Base-by-base conservation (phyloP, 1,140 invertebrate species). In the Wasmannia auropunctata region DNA sequence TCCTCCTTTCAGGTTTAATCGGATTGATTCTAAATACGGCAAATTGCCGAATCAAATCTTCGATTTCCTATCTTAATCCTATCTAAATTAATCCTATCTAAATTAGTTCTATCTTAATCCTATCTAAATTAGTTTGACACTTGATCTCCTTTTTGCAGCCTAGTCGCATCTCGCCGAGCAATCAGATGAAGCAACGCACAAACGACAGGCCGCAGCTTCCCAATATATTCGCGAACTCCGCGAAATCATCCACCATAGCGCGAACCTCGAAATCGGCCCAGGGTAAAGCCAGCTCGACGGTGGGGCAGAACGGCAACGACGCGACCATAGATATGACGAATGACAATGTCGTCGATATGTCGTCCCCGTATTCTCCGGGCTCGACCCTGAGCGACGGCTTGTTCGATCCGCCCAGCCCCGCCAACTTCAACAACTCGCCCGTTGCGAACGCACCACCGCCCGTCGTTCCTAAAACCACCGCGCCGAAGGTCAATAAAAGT, bases 361-460 rank as follows among this genome's bases (percentile, higher is more conserved):
- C 97, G 70, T 98, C 98, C 14, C 98, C 98, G 0, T 98, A 98
- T 94, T 98, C 97, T 31, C 98, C 98, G 0, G 98, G 97, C 34
- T 98, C 97, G 3, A 97, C 96, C 86, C 97, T 98, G 91, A 98
- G 97, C 90, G 97, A 98, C 91, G 98, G 98, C 93, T 95, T 98
- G 51, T 98, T 98, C 95, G 97, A 98, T 94, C 98, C 98, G 37
- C 98, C 98, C 25, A 94, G 94, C 74, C 95, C 95, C n/a, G 96
- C 96, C 37, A 95, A 94, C 85, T 94, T 94, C 25, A 95, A 94
- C 81, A 94, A 88, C 14, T 94, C 94, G 0, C 93, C 94, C 8
- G 87, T 62, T 16, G 25, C 67, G 25, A 83, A 83, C 5, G 67
- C 79, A 74, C 51, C 87, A 72, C 43, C 87, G 1, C 63, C 91